Base-by-base conservation (phyloP, 2,113 vertebrate genomes). In the Archocentrus centrarchus region DNA sequence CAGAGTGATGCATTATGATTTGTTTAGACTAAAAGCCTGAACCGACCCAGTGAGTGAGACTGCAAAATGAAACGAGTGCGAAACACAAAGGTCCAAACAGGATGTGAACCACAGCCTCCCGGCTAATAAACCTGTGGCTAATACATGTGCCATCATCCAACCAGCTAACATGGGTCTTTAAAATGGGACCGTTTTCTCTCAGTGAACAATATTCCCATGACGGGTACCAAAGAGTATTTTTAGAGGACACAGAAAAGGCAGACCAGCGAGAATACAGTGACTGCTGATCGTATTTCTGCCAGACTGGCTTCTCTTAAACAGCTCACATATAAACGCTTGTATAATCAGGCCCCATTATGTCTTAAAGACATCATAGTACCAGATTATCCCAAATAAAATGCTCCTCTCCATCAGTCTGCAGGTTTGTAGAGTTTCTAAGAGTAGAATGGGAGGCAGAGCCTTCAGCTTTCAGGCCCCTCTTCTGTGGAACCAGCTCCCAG, bases 1-100 rank as follows among this genome's bases (percentile, higher is more conserved):
- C 66, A 53, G 10, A 53, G 66, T 53, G 66, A 20, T 70, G 44
- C 66, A 70, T 70, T 70, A 70, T 70, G 17, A 70, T 53, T 10
- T 20, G 44, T 70, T 70, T 70, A 20, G 44, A 53, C 44, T 22
- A 70, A 70, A 70, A 32, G 10, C 44, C 66, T 44, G 50, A 70
- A 70, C 10, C 66, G 30, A 27, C 32, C 30, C 44, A 8, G 24
- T 30, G 24, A 70, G 24, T 30, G 66, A 53, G 44, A 20, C 13
- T 32, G 66, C 32, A 20, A 53, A 0, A 50, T 32, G 3, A 53
- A 47, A 15, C 44, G 6, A 47, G 5, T 47, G 2, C 44, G 14
- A 15, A 47, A 47, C 44, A 47, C 44, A 47, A 47, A 15, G 14
- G 14, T 47, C 14, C 41, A 15, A 14, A 47, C 44, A 47, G 44